Percentiles rank a stretch among this genome's conserved stretches.
These are phyloP conservation scores for Mnemiopsis leidyi DNA, from an alignment of 37 sponge, comb jelly and placozoan genomes.

Conservation along the genomic window DNA sequence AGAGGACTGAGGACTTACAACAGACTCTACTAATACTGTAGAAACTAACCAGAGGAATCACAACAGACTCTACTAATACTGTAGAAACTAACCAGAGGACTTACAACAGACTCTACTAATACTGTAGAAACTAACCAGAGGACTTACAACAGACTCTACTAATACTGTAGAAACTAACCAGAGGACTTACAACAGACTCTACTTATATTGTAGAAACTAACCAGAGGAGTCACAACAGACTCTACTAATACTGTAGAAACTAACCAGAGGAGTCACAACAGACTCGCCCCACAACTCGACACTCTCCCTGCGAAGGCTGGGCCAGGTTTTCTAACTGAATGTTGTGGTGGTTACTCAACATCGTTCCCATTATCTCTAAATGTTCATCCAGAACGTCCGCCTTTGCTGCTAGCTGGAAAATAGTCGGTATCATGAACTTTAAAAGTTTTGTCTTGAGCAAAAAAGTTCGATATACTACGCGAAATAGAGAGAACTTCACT, in stretches of 20 bases:
- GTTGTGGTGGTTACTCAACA: not conserved
- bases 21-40: no score
- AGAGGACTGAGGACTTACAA: no score
- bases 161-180: no score
- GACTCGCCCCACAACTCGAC: constrained; percentile 41
- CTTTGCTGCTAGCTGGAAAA: constrained; percentile 45
- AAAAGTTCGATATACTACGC: no score
- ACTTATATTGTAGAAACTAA: no score
- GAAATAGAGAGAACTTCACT: no score
- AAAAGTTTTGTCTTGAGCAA: no score
- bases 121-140: not conserved
- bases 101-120: not conserved
- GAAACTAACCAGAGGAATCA: not conserved
- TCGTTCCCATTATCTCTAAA: constrained; percentile 27
- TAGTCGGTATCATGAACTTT: no score
- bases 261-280: constrained; percentile 33
- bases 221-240: no score
- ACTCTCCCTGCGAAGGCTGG: not conserved
- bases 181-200: no score
- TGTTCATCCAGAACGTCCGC: constrained; percentile 45
- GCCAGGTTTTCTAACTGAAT: constrained; percentile 35
- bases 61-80: constrained; percentile 49
- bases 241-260: not conserved
- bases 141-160: constrained; percentile 31
- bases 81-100: no score